These are phyloP conservation scores for Pollenia angustigena DNA, from an alignment of 2,888 invertebrate genomes.

Conservation along the genomic window DNA sequence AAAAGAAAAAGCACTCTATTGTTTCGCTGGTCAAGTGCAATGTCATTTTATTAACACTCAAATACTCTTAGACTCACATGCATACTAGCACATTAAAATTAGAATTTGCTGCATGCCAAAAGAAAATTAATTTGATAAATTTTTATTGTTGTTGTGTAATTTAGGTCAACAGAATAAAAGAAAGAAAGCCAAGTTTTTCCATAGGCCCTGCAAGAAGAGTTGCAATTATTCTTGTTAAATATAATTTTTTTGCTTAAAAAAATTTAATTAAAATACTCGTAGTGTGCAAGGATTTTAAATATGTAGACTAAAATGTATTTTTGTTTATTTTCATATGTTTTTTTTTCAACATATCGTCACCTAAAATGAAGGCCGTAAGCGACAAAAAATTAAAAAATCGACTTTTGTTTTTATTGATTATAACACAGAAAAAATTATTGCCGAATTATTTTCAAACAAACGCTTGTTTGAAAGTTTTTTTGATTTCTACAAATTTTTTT, in stretches of 20 bases:
- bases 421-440: too few species aligned
- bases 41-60: slow-evolving; percentile 61
- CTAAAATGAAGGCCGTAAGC: too few species aligned
- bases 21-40: slow-evolving; percentile 68
- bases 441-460: too few species aligned
- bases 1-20: slow-evolving; percentile 42
- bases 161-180: slow-evolving; percentile 36
- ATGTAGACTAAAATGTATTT: too few species aligned
- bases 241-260: neutral
- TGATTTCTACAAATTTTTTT: too few species aligned
- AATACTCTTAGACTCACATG: slow-evolving; percentile 11
- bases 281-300: too few species aligned
- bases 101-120: slow-evolving; percentile 39
- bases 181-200: slow-evolving; percentile 27
- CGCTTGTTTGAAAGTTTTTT: too few species aligned
- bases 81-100: slow-evolving; percentile 12
- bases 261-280: neutral
- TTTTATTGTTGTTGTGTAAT: slow-evolving; percentile 10
- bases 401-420: too few species aligned
- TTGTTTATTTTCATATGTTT: too few species aligned
- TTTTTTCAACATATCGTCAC: too few species aligned
- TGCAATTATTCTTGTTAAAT: slow-evolving; percentile 4
- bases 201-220: slow-evolving; percentile 16
- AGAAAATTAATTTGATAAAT: slow-evolving; percentile 37
- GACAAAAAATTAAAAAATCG: too few species aligned